Conservation (phyloP, 37 sponge, comb jelly and placozoan genomes). For the Amphimedon queenslandica region DNA sequence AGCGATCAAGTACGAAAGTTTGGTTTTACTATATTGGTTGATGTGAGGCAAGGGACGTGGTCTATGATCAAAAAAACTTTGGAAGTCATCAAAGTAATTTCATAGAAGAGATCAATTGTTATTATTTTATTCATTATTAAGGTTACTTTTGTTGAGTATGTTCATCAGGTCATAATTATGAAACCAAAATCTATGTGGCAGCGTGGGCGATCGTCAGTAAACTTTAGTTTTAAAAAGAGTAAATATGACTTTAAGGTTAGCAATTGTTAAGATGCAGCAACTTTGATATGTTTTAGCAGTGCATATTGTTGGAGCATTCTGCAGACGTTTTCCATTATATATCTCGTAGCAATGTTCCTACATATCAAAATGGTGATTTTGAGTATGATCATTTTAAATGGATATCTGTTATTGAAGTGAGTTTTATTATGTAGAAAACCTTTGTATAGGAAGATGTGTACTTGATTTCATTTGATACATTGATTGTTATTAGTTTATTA, state of each 20-base stretch:
- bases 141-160: constrained; percentile 60
- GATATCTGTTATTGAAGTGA: constrained; percentile 11
- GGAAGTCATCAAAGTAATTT: constrained; percentile 37
- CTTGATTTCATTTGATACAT: no score
- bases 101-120: neutral
- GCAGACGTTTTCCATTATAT: constrained; percentile 47
- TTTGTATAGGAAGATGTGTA: no score
- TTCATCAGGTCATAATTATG: constrained; percentile 40
- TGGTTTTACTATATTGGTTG: constrained; percentile 56
- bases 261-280: neutral
- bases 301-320: constrained; percentile 28
- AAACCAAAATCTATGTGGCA: constrained; percentile 63
- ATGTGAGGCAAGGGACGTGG: constrained; percentile 28
- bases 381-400: constrained; percentile 22
- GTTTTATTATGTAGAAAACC: neutral
- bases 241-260: constrained; percentile 56
- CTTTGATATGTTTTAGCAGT: neutral
- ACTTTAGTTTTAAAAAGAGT: constrained; percentile 24
- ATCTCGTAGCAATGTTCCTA: constrained; percentile 24
- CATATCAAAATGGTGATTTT: constrained; percentile 5
- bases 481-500: no score
- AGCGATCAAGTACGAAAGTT: neutral
- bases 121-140: neutral
- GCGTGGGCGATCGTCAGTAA: constrained; percentile 16
- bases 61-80: constrained; percentile 25